A percentile compares a stretch with the other conserved stretches of the same genome.
Conservation (phyloP, 2,113 vertebrate genomes). For the Rynchops niger region DNA sequence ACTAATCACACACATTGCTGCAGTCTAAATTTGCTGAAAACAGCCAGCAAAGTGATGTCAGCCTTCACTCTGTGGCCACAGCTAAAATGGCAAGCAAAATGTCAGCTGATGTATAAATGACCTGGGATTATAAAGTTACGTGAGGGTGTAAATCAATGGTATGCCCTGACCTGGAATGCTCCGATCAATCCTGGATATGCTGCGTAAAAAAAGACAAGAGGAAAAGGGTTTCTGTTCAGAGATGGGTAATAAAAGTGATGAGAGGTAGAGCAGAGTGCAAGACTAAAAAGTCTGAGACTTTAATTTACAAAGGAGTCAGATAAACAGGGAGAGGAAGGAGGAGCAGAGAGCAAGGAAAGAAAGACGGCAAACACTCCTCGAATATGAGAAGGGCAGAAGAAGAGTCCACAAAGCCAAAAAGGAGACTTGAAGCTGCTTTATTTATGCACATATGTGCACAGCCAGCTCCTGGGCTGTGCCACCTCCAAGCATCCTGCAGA, state of each 20-base stretch:
- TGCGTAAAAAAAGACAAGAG: neutral
- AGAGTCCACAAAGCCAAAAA: neutral
- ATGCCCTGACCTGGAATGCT: neutral
- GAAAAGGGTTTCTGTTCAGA: neutral
- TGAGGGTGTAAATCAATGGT: neutral
- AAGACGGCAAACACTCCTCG: fast-evolving
- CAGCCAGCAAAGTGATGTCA: constrained; percentile 6
- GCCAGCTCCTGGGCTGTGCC: neutral
- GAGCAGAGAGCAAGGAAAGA: neutral
- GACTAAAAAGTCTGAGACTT: neutral
- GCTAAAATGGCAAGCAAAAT: constrained; percentile 28
- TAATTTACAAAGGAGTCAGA: neutral
- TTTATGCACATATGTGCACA: fast-evolving
- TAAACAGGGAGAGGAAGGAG: constrained; percentile 12
- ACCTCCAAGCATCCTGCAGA: fast-evolving
- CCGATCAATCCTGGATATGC: neutral
- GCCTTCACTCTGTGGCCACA: neutral
- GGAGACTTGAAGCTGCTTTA: neutral
- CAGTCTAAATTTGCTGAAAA: constrained; percentile 25
- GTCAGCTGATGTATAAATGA: neutral
- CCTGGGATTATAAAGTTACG: fast-evolving
- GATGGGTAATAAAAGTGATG: neutral
- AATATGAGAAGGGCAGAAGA: neutral
- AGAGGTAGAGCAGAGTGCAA: neutral
- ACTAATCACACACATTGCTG: neutral